Base-by-base conservation (phyloP, 2,888 invertebrate genomes). In the Charanyca ferruginea region DNA sequence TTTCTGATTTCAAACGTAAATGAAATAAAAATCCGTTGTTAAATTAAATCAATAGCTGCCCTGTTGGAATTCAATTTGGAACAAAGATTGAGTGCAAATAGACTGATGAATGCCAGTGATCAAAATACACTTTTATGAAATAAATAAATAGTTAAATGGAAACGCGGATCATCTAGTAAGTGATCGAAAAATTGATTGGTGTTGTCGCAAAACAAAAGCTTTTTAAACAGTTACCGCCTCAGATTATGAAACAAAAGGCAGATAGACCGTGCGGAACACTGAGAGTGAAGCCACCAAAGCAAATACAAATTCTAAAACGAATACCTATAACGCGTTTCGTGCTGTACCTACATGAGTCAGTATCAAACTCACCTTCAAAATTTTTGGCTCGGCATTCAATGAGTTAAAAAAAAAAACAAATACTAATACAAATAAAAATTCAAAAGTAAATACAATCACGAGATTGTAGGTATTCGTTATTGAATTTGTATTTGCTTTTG, bases 31-130 rank as follows among this genome's bases (percentile, higher is more conserved):
- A 78, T 67, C 53, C 66, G 35, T 79, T 70, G 66, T 62, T 65
- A 66, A 79, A 65, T 72, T 71, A 75, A 69, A 67, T 65, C 71
- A 69, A 81, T 71, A 79, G 55, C 55, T 57, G 22, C 42, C 38
- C 47, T 41, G 71, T 66, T 65, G 44, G 57, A 66, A 79, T 72
- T 69, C 71, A 75, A 81, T 81, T 75, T 72, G 72, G 72, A 72
- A 75, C 63, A 73, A 71, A 82, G 68, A 80, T 71, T 66, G 51
- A 62, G 71, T 66, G 78, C 80, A 79, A 80, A 79, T 60, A 80
- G 59, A 72, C 71, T 71, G 76, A 79, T 71, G 75, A 81, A 67
- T 42, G 48, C 48, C 47, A 48, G 41, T 63, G 64, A 69, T 68
- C 62, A 68, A 63, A 67, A 79, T 60, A 74, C 49, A 64, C 52